Evolutionary conservation across 1,140 invertebrate genomes (phyloP).

Genomic region (Eumaeus atala): DNA sequence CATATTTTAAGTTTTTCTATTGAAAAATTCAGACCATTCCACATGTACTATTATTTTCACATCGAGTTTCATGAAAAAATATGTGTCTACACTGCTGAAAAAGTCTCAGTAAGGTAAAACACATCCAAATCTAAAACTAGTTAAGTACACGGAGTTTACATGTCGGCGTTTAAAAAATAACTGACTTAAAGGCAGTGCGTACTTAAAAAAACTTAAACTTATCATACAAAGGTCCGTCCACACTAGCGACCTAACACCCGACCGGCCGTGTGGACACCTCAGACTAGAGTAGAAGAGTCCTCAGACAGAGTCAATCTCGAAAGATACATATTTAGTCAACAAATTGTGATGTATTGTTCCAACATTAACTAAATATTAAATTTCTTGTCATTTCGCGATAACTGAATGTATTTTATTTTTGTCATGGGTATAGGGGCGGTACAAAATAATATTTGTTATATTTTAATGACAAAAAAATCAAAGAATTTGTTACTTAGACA

Average conservation of each 20-base stretch:
- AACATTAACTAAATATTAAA: not conserved
- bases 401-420: too few species aligned
- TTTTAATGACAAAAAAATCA: too few species aligned
- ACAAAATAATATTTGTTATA: too few species aligned
- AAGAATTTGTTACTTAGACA: too few species aligned
- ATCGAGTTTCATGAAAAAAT: slow-evolving; percentile 50
- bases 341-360: slow-evolving; percentile 8
- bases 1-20: slow-evolving; percentile 62
- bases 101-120: slow-evolving; percentile 36
- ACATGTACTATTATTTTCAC: slow-evolving; percentile 36
- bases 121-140: slow-evolving; percentile 47
- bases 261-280: slow-evolving; percentile 29
- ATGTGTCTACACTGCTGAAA: slow-evolving; percentile 42
- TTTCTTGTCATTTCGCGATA: too few species aligned
- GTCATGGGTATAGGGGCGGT: too few species aligned
- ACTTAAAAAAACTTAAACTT: slow-evolving; percentile 48
- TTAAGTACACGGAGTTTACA: slow-evolving; percentile 21
- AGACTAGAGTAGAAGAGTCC: slow-evolving; percentile 66
- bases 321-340: slow-evolving; percentile 3
- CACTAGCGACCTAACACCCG: slow-evolving; percentile 23
- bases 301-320: slow-evolving; percentile 17
- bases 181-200: slow-evolving; percentile 42
- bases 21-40: slow-evolving; percentile 56
- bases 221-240: slow-evolving; percentile 43
- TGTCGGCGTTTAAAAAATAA: slow-evolving; percentile 21